Percentiles rank a stretch among this genome's conserved stretches.
These are phyloP conservation scores for Porites lobata DNA, from an alignment of 92 coral and sea anemone species.

Conservation along the genomic window DNA sequence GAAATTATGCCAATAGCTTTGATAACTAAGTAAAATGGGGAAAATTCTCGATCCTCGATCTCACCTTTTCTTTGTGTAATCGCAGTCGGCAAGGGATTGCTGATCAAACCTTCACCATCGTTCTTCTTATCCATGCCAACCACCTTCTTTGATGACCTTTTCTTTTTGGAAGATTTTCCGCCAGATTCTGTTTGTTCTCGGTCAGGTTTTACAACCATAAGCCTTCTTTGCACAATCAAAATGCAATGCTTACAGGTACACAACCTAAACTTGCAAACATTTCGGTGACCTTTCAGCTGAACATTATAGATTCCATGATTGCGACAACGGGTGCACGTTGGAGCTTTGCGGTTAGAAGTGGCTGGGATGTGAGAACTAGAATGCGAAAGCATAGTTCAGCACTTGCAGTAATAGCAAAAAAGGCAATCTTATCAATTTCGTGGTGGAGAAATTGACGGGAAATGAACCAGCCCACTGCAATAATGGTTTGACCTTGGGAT, in stretches of 20 bases:
- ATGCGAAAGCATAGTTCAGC: neutral
- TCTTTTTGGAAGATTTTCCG: slow-evolving; percentile 4
- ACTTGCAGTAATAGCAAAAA: neutral
- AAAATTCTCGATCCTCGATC: neutral
- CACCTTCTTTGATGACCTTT: neutral
- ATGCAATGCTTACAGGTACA: slow-evolving; percentile 55
- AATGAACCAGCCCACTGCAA: neutral
- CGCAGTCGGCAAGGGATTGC: neutral
- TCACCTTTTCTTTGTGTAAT: slow-evolving; percentile 10
- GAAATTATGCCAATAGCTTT: neutral
- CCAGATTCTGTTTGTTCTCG: neutral
- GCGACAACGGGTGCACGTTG: slow-evolving; percentile 68
- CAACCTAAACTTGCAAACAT: slow-evolving; percentile 38
- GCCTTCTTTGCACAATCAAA: slow-evolving; percentile 53
- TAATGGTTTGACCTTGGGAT: neutral
- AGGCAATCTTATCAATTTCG: neutral
- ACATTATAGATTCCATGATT: slow-evolving; percentile 58
- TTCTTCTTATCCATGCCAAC: neutral
- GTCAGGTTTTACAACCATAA: slow-evolving; percentile 3
- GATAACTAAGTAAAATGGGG: neutral
- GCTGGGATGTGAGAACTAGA: slow-evolving; percentile 17
- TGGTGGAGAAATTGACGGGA: neutral
- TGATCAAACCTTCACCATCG: neutral
- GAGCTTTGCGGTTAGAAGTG: slow-evolving; percentile 26
- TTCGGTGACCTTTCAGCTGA: slow-evolving; percentile 67